Percentiles rank a stretch among this genome's conserved stretches.
Conservation (phyloP, 2,888 invertebrate species). For the Tachystola acroxantha region DNA sequence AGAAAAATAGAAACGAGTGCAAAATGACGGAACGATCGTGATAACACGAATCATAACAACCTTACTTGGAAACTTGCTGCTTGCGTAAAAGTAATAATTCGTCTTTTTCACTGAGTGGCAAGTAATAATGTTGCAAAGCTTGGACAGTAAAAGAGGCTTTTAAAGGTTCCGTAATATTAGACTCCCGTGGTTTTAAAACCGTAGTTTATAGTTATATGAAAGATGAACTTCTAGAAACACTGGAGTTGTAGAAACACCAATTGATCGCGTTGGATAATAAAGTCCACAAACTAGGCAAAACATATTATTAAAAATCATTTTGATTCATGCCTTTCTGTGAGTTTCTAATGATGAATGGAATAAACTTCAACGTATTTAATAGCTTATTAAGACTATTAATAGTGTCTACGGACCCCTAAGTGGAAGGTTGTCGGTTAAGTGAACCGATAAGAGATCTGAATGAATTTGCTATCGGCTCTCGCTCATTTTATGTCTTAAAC, state of each 20-base stretch:
- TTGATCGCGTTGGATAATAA: too few relatives aligned
- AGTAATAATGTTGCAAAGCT: constrained; percentile 2
- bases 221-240: too few relatives aligned
- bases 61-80: constrained; percentile 6
- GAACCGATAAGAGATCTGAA: constrained; percentile 11
- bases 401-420: constrained; percentile 4
- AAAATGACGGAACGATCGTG: constrained; percentile 8
- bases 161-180: constrained; percentile 1
- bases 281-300: too few relatives aligned
- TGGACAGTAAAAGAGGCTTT: background rate
- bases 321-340: too few relatives aligned
- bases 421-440: constrained; percentile 5
- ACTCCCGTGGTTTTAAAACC: too few relatives aligned
- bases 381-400: too few relatives aligned
- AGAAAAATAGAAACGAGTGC: constrained; percentile 4
- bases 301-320: too few relatives aligned
- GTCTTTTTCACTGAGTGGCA: constrained; percentile 1
- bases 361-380: too few relatives aligned
- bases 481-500: constrained; percentile 9
- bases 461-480: constrained; percentile 11
- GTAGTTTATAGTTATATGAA: too few relatives aligned
- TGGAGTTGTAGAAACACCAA: too few relatives aligned
- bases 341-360: too few relatives aligned
- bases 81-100: constrained; percentile 9
- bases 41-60: constrained; percentile 10